Base-by-base conservation (phyloP, 2,113 vertebrate genomes). In the Lucifuga dentata region DNA sequence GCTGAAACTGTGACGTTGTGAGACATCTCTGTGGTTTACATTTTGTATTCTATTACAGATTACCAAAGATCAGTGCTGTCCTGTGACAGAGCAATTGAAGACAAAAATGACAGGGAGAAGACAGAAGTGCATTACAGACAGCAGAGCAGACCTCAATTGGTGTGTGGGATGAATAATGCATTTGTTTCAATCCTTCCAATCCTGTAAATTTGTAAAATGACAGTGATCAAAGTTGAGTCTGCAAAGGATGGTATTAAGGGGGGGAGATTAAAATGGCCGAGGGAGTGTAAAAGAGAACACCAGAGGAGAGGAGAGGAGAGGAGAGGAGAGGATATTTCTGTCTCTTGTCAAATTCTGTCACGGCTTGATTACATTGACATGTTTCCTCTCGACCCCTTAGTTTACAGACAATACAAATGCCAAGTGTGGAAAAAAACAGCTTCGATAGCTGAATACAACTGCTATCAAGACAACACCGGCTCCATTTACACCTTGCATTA, bases 211-310 rank as follows among this genome's bases (percentile, higher is more conserved):
- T 82, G 76, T 70, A 69, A 64, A 85, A 86, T 87, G 86, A 90
- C 86, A 84, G 84, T 90, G 83, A 90, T 92, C 85, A 90, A 89
- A 90, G 86, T 85, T 88, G 85, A 90, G 85, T 86, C 84, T 83
- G 84, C 67, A 73, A 85, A 76, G 80, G 60, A 66, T 80, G 77
- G 78, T 74, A 88, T 89, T 89, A 85, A 75, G 74, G 58, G 78
- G 52, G 78, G 52, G 70, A 82, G 85, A 88, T 86, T 87, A 88
- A 88, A 86, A 89, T 70, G 79, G 78, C 69, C 61, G 76, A 63
- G 75, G 68, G 76, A 84, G 75, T 83, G 79, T 80, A 73, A 78
- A 78, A 66, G 76, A 63, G 74, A 80, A 70, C 60, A 78, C 84
- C 81, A 63, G 68, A 55, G 71, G 49, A 75, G 70, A 58, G n/a